Conservation (phyloP, 2,888 invertebrate genomes). For the Erpobdella octoculata region DNA sequence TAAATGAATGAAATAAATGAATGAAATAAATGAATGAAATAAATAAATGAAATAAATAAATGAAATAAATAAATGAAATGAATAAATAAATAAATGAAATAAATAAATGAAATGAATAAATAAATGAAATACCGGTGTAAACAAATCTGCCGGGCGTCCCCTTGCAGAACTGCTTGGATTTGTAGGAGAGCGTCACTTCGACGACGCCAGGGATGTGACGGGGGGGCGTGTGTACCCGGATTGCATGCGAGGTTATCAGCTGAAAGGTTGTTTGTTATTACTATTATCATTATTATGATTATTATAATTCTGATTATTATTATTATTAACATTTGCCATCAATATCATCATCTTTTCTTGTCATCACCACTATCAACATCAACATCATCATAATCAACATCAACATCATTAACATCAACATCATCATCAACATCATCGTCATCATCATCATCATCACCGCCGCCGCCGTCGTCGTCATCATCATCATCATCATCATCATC, state of each 20-base stretch:
- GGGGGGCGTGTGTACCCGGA: conserved; percentile 94
- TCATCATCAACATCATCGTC: conserved; percentile 18
- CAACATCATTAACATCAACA: conserved; percentile 15
- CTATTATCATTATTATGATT: neutral
- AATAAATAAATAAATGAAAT: too few species aligned
- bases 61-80: too few species aligned
- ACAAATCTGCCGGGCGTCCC: conserved; percentile 95
- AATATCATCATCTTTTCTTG: neutral
- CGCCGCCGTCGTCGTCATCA: conserved; percentile 7
- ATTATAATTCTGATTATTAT: neutral
- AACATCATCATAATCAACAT: neutral
- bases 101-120: too few species aligned
- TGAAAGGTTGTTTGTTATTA: too few species aligned
- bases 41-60: too few species aligned
- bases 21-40: too few species aligned
- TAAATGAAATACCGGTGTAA: conserved; percentile 83
- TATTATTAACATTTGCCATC: neutral
- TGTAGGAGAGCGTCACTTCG: conserved; percentile 94
- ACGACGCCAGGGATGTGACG: conserved; percentile 97
- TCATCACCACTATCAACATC: neutral
- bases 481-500: conserved; percentile 15
- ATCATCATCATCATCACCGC: conserved; percentile 11
- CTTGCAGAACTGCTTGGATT: conserved; percentile 97
- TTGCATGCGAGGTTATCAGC: conserved; percentile 95
- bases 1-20: too few species aligned